Conservation (phyloP, 2,888 invertebrate genomes). For the Rhingia rostrata region DNA sequence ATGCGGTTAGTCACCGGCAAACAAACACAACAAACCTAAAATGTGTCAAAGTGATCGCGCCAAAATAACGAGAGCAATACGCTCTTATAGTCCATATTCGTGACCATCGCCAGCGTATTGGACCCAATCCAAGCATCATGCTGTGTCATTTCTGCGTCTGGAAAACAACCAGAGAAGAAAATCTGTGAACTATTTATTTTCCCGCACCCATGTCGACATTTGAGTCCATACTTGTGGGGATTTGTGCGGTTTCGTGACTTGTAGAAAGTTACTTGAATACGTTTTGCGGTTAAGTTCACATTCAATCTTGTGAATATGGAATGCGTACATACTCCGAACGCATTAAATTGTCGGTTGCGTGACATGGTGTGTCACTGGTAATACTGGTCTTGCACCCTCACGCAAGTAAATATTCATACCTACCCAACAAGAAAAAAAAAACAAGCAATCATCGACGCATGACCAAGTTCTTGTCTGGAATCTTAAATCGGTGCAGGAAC, state of each 20-base stretch:
- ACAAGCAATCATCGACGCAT: slow-evolving; percentile 65
- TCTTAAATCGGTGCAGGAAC: slow-evolving; percentile 47
- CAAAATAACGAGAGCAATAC: slow-evolving; percentile 55
- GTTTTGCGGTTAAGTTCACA: slow-evolving; percentile 59
- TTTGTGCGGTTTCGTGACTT: slow-evolving; percentile 55
- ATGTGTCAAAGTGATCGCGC: slow-evolving; percentile 29
- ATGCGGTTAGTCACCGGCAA: slow-evolving; percentile 45
- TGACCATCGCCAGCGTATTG: slow-evolving; percentile 30
- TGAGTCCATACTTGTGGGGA: slow-evolving; percentile 27
- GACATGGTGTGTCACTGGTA: slow-evolving; percentile 35
- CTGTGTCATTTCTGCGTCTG: not conserved
- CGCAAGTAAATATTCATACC: not conserved
- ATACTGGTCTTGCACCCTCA: not conserved
- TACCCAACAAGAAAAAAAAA: slow-evolving; percentile 19
- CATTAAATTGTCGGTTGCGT: slow-evolving; percentile 58
- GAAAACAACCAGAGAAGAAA: slow-evolving; percentile 45
- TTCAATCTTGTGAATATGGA: slow-evolving; percentile 47
- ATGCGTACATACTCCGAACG: slow-evolving; percentile 43
- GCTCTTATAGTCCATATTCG: slow-evolving; percentile 49
- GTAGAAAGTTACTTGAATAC: slow-evolving; percentile 49
- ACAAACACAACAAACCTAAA: not conserved
- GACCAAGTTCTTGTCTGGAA: slow-evolving; percentile 50
- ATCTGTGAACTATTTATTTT: slow-evolving; percentile 44
- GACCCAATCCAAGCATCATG: slow-evolving; percentile 21
- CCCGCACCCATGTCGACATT: slow-evolving; percentile 59